A percentile compares a stretch with the other conserved stretches of the same genome.
Evolutionary conservation across 1,140 invertebrate genomes (phyloP).

Genomic region (Heterodera schachtii): DNA sequence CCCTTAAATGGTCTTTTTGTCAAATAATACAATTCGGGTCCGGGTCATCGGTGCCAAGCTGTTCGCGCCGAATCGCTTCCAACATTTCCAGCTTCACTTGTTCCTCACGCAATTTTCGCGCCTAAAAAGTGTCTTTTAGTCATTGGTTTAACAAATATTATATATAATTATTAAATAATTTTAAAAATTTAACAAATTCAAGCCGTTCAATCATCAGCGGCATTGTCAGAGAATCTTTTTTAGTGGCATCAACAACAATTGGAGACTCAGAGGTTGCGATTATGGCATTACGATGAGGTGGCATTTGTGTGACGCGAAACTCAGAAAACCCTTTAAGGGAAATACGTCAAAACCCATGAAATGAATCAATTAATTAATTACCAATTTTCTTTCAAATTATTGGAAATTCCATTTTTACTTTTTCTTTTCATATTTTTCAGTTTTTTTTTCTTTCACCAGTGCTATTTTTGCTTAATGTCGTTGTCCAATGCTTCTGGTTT

Average conservation of each 20-base stretch:
- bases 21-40: constrained; percentile 6
- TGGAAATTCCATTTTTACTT: too few relatives aligned
- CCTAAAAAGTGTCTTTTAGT: background rate
- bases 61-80: constrained; percentile 24
- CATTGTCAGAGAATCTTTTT: background rate
- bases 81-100: constrained; percentile 29
- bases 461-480: too few relatives aligned
- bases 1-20: background rate
- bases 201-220: constrained; percentile 23
- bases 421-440: too few relatives aligned
- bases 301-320: too few relatives aligned
- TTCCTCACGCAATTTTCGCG: constrained; percentile 16
- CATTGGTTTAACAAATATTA: background rate
- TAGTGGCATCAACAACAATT: background rate
- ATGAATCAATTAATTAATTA: too few relatives aligned
- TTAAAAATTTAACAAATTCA: background rate
- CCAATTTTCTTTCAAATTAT: too few relatives aligned
- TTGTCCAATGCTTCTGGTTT: too few relatives aligned
- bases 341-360: too few relatives aligned
- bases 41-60: constrained; percentile 23
- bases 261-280: background rate
- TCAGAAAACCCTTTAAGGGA: too few relatives aligned
- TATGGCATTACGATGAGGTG: too few relatives aligned
- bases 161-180: background rate
- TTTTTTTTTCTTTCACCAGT: too few relatives aligned